Conservation (phyloP, 2,888 invertebrate species). For the Drosophila planitibia region DNA sequence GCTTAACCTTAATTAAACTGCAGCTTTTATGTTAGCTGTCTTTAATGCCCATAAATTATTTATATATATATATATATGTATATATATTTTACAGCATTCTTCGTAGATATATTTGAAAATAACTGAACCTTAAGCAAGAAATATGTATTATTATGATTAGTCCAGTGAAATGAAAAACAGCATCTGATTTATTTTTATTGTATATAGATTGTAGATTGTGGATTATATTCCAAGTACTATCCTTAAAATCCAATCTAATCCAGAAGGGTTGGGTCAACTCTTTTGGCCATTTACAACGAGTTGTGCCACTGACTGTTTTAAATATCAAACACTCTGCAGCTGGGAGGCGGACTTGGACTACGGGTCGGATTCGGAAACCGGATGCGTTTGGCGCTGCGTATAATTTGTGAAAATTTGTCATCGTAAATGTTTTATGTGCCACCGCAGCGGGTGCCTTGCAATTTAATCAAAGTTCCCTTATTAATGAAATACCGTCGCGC, state of each 20-base stretch:
- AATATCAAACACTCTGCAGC: constrained; percentile 21
- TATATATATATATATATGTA: too few species aligned
- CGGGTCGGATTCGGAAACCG: not conserved
- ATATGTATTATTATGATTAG: too few species aligned
- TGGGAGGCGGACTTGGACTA: not conserved
- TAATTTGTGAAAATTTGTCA: constrained; percentile 74
- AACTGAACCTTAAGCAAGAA: too few species aligned
- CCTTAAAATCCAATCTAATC: too few species aligned
- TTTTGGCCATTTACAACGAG: not conserved
- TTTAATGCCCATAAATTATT: constrained; percentile 16
- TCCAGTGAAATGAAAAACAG: too few species aligned
- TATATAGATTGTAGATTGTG: too few species aligned
- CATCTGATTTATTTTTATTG: too few species aligned
- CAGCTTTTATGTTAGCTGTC: constrained; percentile 7
- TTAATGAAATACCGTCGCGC: constrained; percentile 64
- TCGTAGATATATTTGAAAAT: too few species aligned
- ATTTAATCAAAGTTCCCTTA: constrained; percentile 80
- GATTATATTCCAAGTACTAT: too few species aligned
- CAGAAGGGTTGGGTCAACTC: too few species aligned
- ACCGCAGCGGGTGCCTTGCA: constrained; percentile 40
- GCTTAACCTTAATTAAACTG: constrained; percentile 21
- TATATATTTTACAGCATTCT: too few species aligned
- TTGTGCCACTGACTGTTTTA: not conserved
- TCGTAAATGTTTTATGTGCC: constrained; percentile 50
- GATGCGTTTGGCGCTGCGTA: constrained; percentile 41